Base-by-base conservation (phyloP, 2,888 invertebrate species). In the Dione vanillae region DNA sequence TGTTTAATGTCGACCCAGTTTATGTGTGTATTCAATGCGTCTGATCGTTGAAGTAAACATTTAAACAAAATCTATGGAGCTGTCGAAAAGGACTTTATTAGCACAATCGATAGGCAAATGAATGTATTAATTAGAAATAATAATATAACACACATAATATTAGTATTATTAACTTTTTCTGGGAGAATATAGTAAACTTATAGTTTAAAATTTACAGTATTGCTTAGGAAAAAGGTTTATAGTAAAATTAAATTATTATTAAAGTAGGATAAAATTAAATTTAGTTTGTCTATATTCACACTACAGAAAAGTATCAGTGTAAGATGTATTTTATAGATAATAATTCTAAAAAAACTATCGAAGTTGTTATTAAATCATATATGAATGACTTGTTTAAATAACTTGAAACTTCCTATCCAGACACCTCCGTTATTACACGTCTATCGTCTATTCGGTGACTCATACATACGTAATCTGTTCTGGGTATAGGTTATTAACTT, bases 1-100 rank as follows among this genome's bases (percentile, higher is more conserved):
- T 82, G 79, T 83, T 86, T 84, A 80, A 83, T 82, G 80, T 77
- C 82, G 86, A 86, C 89, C 90, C 82, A 88, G 83, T 85, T 89
- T 78, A 75, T 77, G 9, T 54, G n/a, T 74, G 74, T 41, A 56
- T 62, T 75, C 76, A 72, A 67, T 81, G 82, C 81, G 82, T 82
- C 80, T 74, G 78, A 75, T 78, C 77, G 79, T 85, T 87, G 83
- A 59, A 64, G 68, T 64, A 65, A 72, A 59, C 69, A 72, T 75
- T 72, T 67, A 71, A 73, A 69, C 10, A 43, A 37, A 45, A 52
- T 49, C 40, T 64, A 27, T 27, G 27, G 27, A 27, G 27, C 27
- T 27, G 5, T 27, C 27, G 27, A 27, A 5, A 27, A 27, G 27
- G 27, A 27, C 5, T 2, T 3, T 2, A 27, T 27, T 27, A 27